Evolutionary conservation across 2,113 vertebrate genomes (phyloP), one percentile per base, ranked within the genome.

Genomic region (Helogale parvula): DNA sequence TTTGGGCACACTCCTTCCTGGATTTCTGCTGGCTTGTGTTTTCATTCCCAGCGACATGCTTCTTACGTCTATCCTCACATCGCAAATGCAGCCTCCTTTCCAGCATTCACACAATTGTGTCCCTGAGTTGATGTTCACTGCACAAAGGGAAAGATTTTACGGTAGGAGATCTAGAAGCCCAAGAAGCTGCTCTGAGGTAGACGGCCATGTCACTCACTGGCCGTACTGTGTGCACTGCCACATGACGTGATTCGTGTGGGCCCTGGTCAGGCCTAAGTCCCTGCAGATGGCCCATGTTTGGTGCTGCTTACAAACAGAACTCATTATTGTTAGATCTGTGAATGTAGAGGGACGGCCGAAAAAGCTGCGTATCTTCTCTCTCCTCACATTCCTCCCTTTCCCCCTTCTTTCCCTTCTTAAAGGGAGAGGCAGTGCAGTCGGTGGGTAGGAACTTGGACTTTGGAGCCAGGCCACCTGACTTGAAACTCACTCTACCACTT

Each of bases 11-110:
- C 19, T 80, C 2, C 29, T 65, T 83, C 50, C 92, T 80, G 85
- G 71, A n/a, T 80, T 92, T 95, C 77, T 92, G 89, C 93, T 79
- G 77, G 93, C 45, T 97, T 71, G 35, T 2, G 0, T 82, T 94
- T 80, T 93, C 68, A 72, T 79, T 60, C 60, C 74, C 21, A 41
- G 14, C 21, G 52, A 90, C 45, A 16, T 3, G 1, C 35, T 88
- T 71, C n/a, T 45, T n/a, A 1, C 4, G 12, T 63, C 35, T 86
- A 4, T 29, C 63, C 2, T 92, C 66, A 54, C 9, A 29, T 66
- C 0, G 3, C n/a, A 80, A 47, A 54, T 7, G 8, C 29, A 77
- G 16, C n/a, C 68, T 83, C 31, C 45, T 65, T 60, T 69, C 50
- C 29, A 47, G 31, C 2, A 21, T 57, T 41, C 38, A 27, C 66